Evolutionary conservation across 2,888 invertebrate species (phyloP).

Genomic region (Heliconius sara): DNA sequence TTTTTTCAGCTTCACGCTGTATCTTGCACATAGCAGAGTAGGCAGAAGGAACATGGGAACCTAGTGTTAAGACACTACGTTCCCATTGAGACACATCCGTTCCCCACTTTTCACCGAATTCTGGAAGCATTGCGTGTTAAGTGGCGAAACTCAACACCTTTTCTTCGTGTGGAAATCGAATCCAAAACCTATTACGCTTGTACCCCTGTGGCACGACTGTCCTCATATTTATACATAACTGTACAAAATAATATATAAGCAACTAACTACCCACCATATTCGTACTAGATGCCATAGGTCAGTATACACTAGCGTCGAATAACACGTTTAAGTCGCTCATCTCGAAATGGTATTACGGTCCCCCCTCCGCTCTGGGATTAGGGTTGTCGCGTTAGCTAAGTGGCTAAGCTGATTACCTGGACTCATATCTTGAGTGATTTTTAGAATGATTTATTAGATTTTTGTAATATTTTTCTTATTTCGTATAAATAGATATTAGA

Average conservation of each 20-base stretch:
- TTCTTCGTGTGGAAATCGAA: no score
- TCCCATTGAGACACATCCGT: no score
- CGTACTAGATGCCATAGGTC: slow-evolving; percentile 53
- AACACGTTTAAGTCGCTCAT: slow-evolving; percentile 82
- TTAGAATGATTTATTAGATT: slow-evolving; percentile 27
- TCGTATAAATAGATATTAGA: background rate
- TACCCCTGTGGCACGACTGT: no score
- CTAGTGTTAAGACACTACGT: no score
- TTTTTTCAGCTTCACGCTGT: no score
- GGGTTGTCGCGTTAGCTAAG: slow-evolving; percentile 67
- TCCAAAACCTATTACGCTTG: no score
- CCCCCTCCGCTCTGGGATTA: slow-evolving; percentile 54
- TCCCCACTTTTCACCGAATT: no score
- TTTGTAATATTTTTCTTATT: background rate
- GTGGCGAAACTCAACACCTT: no score
- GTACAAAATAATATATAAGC: background rate
- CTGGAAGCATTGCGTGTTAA: no score
- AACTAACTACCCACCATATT: slow-evolving; percentile 4
- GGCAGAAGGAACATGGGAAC: no score
- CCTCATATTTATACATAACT: background rate
- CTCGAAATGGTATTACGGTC: slow-evolving; percentile 81
- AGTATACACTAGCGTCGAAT: slow-evolving; percentile 63
- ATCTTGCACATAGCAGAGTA: no score
- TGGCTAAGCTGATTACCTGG: slow-evolving; percentile 49
- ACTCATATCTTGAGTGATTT: slow-evolving; percentile 47